phyloP scores from a whole-genome alignment of 23 tunicate species.

The Halocynthia roretzi region DNA sequence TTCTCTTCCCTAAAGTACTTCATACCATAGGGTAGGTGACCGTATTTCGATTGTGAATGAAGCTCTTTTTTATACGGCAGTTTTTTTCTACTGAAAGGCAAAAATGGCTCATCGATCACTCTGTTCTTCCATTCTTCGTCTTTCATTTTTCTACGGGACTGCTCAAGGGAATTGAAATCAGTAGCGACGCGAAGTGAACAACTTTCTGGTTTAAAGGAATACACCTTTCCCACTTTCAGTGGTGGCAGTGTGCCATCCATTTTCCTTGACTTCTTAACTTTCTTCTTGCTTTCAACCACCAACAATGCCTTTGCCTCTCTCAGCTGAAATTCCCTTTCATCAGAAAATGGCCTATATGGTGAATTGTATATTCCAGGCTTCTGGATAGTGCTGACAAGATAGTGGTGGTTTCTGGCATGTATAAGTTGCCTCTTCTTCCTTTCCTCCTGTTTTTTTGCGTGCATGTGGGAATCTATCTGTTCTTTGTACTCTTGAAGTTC shows the following conservation, averaged over 20 bases:
- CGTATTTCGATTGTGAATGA: constrained; percentile 59
- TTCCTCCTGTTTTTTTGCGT: constrained; percentile 26
- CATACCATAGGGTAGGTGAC: constrained; percentile 38
- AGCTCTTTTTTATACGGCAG: constrained; percentile 46
- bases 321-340: constrained; percentile 70
- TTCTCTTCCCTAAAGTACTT: constrained; percentile 58
- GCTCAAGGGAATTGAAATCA: constrained; percentile 35
- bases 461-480: constrained; percentile 24
- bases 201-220: neutral
- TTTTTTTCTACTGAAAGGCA: constrained; percentile 33
- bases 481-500: constrained; percentile 55
- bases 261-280: too few species aligned
- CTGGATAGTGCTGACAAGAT: constrained; percentile 82
- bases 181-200: constrained; percentile 62
- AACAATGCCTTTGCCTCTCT: constrained; percentile 37
- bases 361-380: constrained; percentile 83
- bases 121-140: constrained; percentile 56
- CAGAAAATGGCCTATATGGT: constrained; percentile 44
- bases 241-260: too few species aligned
- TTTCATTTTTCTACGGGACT: constrained; percentile 31
- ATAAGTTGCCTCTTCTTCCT: constrained; percentile 34
- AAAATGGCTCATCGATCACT: constrained; percentile 59
- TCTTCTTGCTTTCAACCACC: too few species aligned
- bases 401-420: constrained; percentile 70
- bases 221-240: too few species aligned